Evolutionary conservation across 2,888 invertebrate species (phyloP), one percentile per base, ranked within the genome.

Genomic region (Neelides folsomi): DNA sequence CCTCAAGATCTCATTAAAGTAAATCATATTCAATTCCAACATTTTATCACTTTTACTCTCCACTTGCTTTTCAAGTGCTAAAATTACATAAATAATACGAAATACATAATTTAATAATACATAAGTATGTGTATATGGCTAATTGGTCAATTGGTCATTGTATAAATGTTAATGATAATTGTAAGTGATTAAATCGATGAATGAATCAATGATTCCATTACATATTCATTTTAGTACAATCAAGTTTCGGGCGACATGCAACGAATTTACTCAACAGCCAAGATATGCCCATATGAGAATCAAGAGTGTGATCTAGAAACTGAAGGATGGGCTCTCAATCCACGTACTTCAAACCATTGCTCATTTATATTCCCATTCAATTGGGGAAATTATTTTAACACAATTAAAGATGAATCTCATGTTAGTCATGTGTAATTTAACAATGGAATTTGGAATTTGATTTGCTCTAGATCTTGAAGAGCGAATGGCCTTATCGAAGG

Each of bases 1-100:
- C 82, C 83, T 64, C 80, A 81, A 19, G 82, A 84, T 68, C 82
- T 80, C 65, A 75, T 78, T 54, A 83, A 85, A 76, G 84, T 83
- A 68, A 65, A 27, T 27, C 27, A 27, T 27, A 27, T 27, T 27
- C n/a, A n/a, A n/a, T n/a, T n/a, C n/a, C n/a, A n/a, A n/a, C n/a
- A n/a, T n/a, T n/a, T n/a, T n/a, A n/a, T n/a, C n/a, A n/a, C n/a
- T n/a, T n/a, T n/a, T n/a, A n/a, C n/a, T n/a, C n/a, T n/a, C n/a
- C n/a, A n/a, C n/a, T n/a, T n/a, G n/a, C n/a, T n/a, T n/a, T n/a
- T n/a, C n/a, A n/a, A n/a, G n/a, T n/a, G n/a, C n/a, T n/a, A n/a
- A n/a, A n/a, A n/a, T n/a, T n/a, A n/a, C n/a, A n/a, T n/a, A n/a
- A n/a, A n/a, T n/a, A n/a, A n/a, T n/a, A n/a, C n/a, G n/a, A n/a